Evolutionary conservation across 2,888 invertebrate genomes (phyloP).

Genomic region (Aleiodes leptofemur): DNA sequence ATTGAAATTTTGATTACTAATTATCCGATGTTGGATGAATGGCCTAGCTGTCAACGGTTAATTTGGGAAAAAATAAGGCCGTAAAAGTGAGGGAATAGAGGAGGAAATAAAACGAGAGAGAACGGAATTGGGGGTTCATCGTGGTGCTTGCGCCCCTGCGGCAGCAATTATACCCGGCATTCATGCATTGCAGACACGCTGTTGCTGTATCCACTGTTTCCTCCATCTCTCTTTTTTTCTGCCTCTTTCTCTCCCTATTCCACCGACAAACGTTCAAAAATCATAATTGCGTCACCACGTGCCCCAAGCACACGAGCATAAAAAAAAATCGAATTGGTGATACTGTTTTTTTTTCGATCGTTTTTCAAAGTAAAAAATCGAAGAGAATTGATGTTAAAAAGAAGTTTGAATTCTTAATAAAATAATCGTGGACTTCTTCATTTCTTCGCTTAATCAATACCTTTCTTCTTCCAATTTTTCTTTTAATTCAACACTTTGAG

Average conservation of each 20-base stretch:
- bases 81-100: conserved; percentile 36
- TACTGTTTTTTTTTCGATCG: conserved; percentile 12
- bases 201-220: conserved; percentile 31
- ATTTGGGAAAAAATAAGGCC: conserved; percentile 41
- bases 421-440: too few relatives aligned
- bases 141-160: conserved; percentile 54
- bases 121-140: conserved; percentile 44
- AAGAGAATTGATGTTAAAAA: background rate
- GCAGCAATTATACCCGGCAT: conserved; percentile 65
- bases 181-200: conserved; percentile 55
- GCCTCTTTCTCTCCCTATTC: conserved; percentile 8
- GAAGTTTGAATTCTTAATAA: too few relatives aligned
- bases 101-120: conserved; percentile 26
- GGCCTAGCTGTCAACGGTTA: conserved; percentile 44
- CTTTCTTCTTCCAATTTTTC: too few relatives aligned
- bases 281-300: conserved; percentile 37
- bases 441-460: too few relatives aligned
- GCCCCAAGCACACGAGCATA: conserved; percentile 21
- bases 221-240: background rate
- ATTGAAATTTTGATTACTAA: conserved; percentile 34
- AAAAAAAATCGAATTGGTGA: conserved; percentile 19
- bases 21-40: conserved; percentile 13
- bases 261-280: conserved; percentile 35
- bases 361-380: conserved; percentile 1
- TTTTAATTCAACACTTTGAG: background rate